A percentile compares a stretch with the other conserved stretches of the same genome.
phyloP scores from a whole-genome alignment of 1,140 invertebrate species.

The Neuroterus valhalla region DNA sequence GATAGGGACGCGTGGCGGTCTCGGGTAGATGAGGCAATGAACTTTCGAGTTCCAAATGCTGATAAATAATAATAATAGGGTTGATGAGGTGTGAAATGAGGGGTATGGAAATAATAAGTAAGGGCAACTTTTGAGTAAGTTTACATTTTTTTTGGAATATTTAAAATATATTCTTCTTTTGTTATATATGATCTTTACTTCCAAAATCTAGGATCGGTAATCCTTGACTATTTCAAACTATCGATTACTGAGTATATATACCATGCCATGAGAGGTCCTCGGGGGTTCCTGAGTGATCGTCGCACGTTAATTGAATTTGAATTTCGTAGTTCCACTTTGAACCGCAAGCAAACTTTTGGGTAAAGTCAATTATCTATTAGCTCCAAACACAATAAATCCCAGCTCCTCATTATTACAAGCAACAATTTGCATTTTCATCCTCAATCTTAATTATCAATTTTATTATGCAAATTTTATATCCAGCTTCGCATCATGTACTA shows the following conservation, averaged over 20 bases:
- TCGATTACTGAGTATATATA: conserved; percentile 24
- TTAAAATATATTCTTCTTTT: too few species aligned
- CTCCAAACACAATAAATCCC: conserved; percentile 11
- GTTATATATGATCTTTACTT: too few species aligned
- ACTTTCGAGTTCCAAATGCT: too few species aligned
- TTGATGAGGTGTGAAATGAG: too few species aligned
- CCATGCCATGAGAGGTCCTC: conserved; percentile 1
- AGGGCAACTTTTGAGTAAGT: too few species aligned
- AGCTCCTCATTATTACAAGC: background rate
- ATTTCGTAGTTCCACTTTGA: conserved; percentile 19
- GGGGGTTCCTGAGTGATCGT: conserved; percentile 16
- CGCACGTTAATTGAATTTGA: conserved; percentile 15
- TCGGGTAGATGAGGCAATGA: too few species aligned
- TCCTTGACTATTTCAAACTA: background rate
- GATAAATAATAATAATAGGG: too few species aligned
- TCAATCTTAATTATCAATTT: background rate
- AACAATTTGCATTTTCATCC: background rate
- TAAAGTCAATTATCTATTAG: conserved; percentile 13
- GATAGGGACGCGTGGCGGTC: too few species aligned
- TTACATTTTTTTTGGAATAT: too few species aligned
- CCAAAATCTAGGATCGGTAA: background rate
- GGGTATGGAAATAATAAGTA: too few species aligned
- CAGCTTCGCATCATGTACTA: conserved; percentile 3
- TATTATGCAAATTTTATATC: background rate
- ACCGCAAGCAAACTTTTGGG: conserved; percentile 1